phyloP scores from a whole-genome alignment of 2,888 invertebrate genomes.

The Timema cristinae region DNA sequence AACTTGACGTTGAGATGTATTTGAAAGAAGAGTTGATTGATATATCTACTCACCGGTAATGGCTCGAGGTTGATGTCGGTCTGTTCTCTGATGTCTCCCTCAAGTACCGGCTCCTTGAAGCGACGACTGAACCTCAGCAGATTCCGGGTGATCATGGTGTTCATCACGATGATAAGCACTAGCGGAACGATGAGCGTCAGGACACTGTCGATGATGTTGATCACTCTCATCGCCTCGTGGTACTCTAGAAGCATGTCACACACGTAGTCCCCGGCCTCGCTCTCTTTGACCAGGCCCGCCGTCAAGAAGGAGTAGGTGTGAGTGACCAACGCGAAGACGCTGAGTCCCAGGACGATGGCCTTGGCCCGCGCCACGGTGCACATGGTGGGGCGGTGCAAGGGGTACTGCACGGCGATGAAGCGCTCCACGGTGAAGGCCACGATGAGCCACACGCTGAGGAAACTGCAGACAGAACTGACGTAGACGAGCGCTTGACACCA shows the following conservation, averaged over 20 bases:
- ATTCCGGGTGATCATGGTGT: constrained; percentile 57
- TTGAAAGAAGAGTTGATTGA: too few species aligned
- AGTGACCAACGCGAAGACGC: constrained; percentile 44
- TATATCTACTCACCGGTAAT: constrained; percentile 44
- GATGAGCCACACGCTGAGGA: constrained; percentile 63
- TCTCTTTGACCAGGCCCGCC: constrained; percentile 42
- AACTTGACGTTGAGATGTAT: too few species aligned
- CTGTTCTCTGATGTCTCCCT: constrained; percentile 37
- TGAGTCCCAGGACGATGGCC: constrained; percentile 48
- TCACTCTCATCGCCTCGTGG: constrained; percentile 50
- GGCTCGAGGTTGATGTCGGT: constrained; percentile 47
- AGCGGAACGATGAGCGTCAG: constrained; percentile 59
- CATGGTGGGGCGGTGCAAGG: constrained; percentile 55
- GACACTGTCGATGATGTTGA: constrained; percentile 58
- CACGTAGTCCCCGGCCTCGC: constrained; percentile 37
- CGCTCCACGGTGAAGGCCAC: constrained; percentile 67
- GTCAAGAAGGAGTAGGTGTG: constrained; percentile 49
- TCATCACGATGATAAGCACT: constrained; percentile 58
- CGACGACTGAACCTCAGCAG: constrained; percentile 48
- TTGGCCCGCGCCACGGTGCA: constrained; percentile 59
- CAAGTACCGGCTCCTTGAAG: constrained; percentile 38
- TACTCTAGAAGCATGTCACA: constrained; percentile 53
- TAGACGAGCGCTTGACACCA: constrained; percentile 56
- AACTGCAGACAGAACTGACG: constrained; percentile 54
- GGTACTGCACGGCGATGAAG: constrained; percentile 63